Percentiles rank a stretch among this genome's conserved stretches.
Evolutionary conservation across 2,113 vertebrate genomes (phyloP).

Genomic region (Phyllostomus discolor): DNA sequence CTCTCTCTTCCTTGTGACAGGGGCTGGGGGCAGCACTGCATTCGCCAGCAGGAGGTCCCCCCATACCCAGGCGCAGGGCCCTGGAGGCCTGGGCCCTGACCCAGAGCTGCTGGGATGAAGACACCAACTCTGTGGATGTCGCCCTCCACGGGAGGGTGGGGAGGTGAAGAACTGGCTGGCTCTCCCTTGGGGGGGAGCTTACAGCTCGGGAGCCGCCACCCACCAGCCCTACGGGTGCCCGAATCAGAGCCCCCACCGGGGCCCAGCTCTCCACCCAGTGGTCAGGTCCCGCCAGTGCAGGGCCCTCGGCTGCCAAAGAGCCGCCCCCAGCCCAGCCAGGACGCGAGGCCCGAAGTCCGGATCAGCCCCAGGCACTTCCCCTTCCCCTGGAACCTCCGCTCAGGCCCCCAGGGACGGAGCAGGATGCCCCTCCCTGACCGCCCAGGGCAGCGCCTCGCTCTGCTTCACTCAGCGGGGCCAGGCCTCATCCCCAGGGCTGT

Average conservation of each 20-base stretch:
- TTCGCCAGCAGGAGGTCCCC: neutral
- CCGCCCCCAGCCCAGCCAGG: neutral
- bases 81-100: neutral
- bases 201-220: neutral
- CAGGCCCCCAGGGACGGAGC: conserved; percentile 10
- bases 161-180: neutral
- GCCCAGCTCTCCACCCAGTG: conserved; percentile 14
- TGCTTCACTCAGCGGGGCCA: neutral
- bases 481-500: neutral
- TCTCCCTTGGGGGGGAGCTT: neutral
- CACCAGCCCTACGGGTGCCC: fast-evolving
- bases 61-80: neutral
- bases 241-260: neutral
- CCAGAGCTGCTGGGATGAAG: neutral
- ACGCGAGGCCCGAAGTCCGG: conserved; percentile 1
- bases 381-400: conserved; percentile 64
- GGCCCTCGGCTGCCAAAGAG: neutral
- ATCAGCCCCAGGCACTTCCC: conserved; percentile 60
- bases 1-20: neutral
- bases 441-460: neutral
- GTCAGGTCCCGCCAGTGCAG: neutral
- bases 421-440: conserved; percentile 67
- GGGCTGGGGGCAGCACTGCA: neutral
- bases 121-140: neutral
- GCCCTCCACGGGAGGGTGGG: fast-evolving